Evolutionary conservation across 2,888 invertebrate species (phyloP), one percentile per base, ranked within the genome.

Genomic region (Torymus auratus): DNA sequence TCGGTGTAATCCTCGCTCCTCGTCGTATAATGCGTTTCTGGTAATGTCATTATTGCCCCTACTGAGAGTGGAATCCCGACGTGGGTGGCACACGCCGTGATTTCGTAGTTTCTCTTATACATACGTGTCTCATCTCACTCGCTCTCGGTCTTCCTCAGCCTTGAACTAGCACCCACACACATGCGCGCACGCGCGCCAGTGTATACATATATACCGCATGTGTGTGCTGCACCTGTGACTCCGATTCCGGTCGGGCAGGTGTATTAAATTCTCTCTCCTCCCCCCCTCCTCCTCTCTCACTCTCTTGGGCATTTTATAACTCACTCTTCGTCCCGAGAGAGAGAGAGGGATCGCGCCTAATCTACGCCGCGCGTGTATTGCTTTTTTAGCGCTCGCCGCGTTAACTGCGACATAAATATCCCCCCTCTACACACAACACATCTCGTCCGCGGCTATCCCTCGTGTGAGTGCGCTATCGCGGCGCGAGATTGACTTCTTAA

Each of bases 181-280:
- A 15, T 53, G 14, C 15, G 7, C 15, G 41, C 41, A 20, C 15
- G 41, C 15, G 1, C 7, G n/a, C n/a, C n/a, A n/a, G 41, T 41
- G 41, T 41, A 10, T 41, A 10, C 7, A 10, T 41, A 7, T 41
- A 41, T 41, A 41, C 7, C 5, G 7, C 41, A 7, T 7, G 41
- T 41, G 41, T 41, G 41, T 50, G 80, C 53, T 79, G 80, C 82
- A 82, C 82, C 82, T 82, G 82, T 74, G 80, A 80, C 72, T 81
- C 76, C 68, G 58, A 70, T 78, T 81, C 82, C 80, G 82, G 78
- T 75, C 62, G 58, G 69, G 55, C 82, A 82, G 82, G 82, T 82
- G 82, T 79, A 82, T 82, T 82, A 82, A 82, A 82, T 76, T 75
- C 75, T 75, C 50, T 73, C 41, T 10, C 7, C 41, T 7, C 41